Evolutionary conservation across 2,888 invertebrate genomes (phyloP).

Genomic region (Drosophila meridionalis): DNA sequence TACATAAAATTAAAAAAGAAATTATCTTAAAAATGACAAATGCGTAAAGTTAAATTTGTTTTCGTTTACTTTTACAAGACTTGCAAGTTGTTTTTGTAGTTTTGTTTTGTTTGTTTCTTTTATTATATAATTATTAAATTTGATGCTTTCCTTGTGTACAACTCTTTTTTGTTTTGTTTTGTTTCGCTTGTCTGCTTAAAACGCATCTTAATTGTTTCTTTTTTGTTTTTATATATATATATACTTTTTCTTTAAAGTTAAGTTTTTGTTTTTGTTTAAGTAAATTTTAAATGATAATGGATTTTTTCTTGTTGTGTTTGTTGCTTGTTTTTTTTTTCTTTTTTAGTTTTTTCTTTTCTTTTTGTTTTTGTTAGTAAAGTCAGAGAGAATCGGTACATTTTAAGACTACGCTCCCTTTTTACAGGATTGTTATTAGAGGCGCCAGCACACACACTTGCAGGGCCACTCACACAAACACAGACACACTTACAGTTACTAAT

Average conservation of each 20-base stretch:
- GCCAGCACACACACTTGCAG: conserved; percentile 15
- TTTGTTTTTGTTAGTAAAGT: conserved; percentile 61
- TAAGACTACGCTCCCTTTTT: conserved; percentile 72
- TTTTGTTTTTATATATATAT: conserved; percentile 50
- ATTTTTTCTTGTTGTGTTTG: conserved; percentile 54
- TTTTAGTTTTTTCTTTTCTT: conserved; percentile 27
- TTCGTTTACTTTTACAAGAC: conserved; percentile 56
- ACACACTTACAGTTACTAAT: neutral
- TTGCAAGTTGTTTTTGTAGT: conserved; percentile 40
- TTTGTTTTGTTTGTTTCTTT: conserved; percentile 31
- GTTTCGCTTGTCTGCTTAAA: conserved; percentile 52
- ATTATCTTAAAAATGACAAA: conserved; percentile 65
- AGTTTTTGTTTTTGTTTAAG: conserved; percentile 66
- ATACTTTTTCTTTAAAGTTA: conserved; percentile 74
- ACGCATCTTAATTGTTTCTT: conserved; percentile 66
- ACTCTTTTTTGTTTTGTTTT: conserved; percentile 24
- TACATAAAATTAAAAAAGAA: conserved; percentile 66
- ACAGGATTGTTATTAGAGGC: conserved; percentile 68
- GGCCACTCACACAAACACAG: conserved; percentile 24
- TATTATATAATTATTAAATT: conserved; percentile 55
- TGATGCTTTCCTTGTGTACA: conserved; percentile 68
- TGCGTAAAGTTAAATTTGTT: conserved; percentile 37
- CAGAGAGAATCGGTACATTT: conserved; percentile 64
- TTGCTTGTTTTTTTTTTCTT: conserved; percentile 34
- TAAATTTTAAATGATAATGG: conserved; percentile 77